A percentile compares a stretch with the other conserved stretches of the same genome.
phyloP scores from a whole-genome alignment of 2,113 vertebrate species.

The Saiga tatarica region DNA sequence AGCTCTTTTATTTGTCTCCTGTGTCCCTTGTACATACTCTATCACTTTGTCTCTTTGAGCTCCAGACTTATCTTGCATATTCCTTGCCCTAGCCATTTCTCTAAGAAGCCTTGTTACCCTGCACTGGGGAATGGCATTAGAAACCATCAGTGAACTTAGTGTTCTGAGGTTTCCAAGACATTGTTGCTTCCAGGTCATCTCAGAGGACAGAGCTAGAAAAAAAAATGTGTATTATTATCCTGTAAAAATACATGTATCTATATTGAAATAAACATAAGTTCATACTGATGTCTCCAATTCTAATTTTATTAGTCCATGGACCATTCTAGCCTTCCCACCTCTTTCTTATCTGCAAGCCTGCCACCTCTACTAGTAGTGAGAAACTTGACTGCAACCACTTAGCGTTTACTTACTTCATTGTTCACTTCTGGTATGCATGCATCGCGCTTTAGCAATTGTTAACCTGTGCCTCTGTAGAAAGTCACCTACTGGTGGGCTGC shows the following conservation, averaged over 20 bases:
- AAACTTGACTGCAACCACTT: not conserved
- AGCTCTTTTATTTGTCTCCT: not conserved
- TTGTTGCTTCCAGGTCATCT: not conserved
- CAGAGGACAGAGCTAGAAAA: not conserved
- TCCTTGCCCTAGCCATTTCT: not conserved
- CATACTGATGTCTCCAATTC: not conserved
- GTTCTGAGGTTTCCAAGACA: not conserved
- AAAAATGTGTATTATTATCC: not conserved
- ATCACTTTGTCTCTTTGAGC: not conserved
- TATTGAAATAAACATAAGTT: not conserved
- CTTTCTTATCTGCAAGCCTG: not conserved
- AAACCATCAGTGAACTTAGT: not conserved
- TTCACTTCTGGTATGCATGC: not conserved
- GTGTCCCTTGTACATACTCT: not conserved
- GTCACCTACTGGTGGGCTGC: not conserved
- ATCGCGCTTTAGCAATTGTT: not conserved
- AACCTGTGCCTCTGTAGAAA: not conserved
- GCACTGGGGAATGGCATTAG: not conserved
- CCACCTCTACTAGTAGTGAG: not conserved
- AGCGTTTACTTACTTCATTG: not conserved
- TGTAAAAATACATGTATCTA: not conserved
- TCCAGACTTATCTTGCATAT: not conserved
- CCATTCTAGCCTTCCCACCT: not conserved
- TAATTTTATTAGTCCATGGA: not conserved
- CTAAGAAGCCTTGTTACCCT: not conserved